Conservation (phyloP, 2,797 vertebrate species). For the Prionace glauca region DNA sequence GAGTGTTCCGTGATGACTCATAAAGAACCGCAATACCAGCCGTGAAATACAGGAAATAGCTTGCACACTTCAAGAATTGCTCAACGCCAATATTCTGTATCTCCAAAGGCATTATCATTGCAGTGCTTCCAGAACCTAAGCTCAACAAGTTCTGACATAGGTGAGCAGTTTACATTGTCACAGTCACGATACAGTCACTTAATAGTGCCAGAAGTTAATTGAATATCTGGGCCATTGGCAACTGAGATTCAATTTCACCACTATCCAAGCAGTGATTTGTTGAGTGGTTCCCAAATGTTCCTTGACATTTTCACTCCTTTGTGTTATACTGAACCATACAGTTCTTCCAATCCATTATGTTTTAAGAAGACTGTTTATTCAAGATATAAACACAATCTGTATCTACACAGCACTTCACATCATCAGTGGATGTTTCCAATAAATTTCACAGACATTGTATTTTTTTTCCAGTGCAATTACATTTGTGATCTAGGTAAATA, state of each 20-base stretch:
- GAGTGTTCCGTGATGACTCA: not conserved
- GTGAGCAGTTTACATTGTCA: not conserved
- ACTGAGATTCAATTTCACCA: not conserved
- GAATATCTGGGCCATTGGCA: not conserved
- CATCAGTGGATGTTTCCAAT: not conserved
- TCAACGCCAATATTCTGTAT: not conserved
- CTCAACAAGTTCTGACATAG: not conserved
- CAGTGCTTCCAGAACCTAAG: not conserved
- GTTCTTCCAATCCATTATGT: not conserved
- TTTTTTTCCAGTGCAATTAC: not conserved
- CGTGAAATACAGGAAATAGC: not conserved
- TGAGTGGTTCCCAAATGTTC: not conserved
- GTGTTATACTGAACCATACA: not conserved
- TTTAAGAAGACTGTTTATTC: not conserved
- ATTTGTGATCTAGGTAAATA: not conserved
- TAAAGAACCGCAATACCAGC: not conserved
- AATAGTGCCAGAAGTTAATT: not conserved
- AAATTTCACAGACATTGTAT: not conserved
- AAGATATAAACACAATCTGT: not conserved
- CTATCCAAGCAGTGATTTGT: not conserved
- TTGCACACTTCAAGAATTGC: not conserved
- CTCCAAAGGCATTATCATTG: slow-evolving; percentile 5
- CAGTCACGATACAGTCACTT: not conserved
- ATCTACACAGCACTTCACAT: not conserved
- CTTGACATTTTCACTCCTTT: not conserved